These are phyloP conservation scores for Lophochroa leadbeateri DNA, from an alignment of 2,113 vertebrate species.

Conservation along the genomic window DNA sequence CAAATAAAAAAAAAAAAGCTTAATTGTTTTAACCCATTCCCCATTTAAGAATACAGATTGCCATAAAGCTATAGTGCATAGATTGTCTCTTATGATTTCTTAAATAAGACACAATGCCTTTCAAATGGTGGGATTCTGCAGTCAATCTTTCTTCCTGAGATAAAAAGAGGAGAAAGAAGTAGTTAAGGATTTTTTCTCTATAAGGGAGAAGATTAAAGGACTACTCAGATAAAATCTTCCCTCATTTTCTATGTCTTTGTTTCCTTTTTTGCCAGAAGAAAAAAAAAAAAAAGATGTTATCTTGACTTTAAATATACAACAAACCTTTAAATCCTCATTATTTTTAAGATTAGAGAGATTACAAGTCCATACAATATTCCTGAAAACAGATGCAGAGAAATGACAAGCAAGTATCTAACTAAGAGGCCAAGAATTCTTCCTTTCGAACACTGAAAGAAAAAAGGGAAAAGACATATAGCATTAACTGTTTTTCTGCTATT, in stretches of 20 bases:
- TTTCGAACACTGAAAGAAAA: not conserved
- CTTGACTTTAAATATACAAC: constrained; percentile 26
- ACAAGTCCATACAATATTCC: not conserved
- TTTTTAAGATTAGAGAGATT: constrained; percentile 46
- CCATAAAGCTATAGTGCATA: not conserved
- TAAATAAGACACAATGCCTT: not conserved
- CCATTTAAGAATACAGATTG: not conserved
- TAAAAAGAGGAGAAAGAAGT: not conserved
- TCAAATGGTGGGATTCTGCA: not conserved
- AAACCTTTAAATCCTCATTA: constrained; percentile 60
- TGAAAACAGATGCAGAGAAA: not conserved
- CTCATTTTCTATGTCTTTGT: not conserved
- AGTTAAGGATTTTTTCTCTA: not conserved
- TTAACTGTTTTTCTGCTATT: not conserved
- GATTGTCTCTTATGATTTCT: not conserved
- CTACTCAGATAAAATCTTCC: not conserved
- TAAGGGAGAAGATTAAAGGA: constrained; percentile 22
- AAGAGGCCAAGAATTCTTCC: not conserved
- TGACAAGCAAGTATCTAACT: not conserved
- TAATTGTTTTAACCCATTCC: not conserved
- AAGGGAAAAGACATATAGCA: not conserved
- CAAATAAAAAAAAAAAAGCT: not conserved
- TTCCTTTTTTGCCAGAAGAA: not conserved
- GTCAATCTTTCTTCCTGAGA: not conserved
- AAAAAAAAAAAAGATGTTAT: not conserved